These are phyloP conservation scores for Columbina picui DNA, from an alignment of 2,113 vertebrate species.

Conservation along the genomic window DNA sequence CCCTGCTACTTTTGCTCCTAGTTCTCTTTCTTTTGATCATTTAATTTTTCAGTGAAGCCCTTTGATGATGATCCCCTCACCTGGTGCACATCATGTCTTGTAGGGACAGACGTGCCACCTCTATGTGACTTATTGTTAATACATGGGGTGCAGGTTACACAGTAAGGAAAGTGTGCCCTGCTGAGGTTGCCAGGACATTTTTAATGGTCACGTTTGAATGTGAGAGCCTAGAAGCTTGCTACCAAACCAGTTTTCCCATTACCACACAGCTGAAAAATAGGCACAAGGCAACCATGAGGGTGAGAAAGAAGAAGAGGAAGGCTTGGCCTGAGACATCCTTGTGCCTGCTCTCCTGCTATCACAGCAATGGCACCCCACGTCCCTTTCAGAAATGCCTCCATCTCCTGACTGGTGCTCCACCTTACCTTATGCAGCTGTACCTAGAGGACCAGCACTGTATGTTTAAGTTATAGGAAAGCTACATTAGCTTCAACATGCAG, in stretches of 20 bases:
- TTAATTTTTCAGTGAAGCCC: neutral
- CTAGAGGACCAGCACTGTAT: neutral
- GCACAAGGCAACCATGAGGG: neutral
- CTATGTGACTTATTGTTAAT: neutral
- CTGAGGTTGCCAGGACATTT: neutral
- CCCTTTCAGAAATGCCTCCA: neutral
- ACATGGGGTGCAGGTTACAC: neutral
- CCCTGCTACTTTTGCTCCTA: neutral
- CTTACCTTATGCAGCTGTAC: neutral
- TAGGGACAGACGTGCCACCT: rapidly evolving
- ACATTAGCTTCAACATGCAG: neutral
- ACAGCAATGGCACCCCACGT: neutral
- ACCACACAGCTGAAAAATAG: neutral
- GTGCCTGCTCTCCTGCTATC: neutral
- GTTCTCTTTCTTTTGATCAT: neutral
- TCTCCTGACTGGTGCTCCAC: neutral
- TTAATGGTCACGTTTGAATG: neutral
- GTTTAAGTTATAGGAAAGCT: neutral
- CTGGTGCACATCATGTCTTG: neutral
- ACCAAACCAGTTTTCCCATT: neutral
- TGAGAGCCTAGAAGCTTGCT: neutral
- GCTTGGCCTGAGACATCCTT: rapidly evolving
- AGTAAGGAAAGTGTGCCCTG: neutral
- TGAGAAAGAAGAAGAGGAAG: neutral
- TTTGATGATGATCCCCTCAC: neutral